Conservation (phyloP, 2,797 vertebrate species). For the Hemitrygon akajei region DNA sequence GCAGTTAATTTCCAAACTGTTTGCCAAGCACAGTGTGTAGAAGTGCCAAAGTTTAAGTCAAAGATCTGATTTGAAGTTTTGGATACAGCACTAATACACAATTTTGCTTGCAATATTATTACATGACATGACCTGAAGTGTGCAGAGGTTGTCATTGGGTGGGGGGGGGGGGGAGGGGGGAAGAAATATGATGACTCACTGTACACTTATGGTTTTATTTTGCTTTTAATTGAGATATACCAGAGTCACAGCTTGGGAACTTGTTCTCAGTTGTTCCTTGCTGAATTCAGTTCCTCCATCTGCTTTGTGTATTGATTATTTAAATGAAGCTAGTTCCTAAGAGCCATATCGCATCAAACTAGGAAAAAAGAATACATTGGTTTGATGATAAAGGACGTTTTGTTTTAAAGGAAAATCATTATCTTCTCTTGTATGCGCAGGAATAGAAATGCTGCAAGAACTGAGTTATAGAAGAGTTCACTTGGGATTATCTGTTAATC, state of each 20-base stretch:
- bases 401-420: neutral
- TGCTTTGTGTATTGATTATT: too few relatives aligned
- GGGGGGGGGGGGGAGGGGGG: too few relatives aligned
- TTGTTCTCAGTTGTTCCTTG: neutral
- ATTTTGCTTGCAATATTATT: neutral
- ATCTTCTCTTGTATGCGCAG: neutral
- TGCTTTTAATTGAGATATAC: neutral
- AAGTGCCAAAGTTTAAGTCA: too few relatives aligned
- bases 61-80: neutral
- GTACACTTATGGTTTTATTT: neutral
- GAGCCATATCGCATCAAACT: neutral
- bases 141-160: neutral
- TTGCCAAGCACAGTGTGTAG: neutral
- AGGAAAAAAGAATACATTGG: too few relatives aligned
- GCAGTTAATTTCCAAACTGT: neutral
- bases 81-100: neutral
- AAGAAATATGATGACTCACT: neutral
- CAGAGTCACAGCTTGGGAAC: neutral
- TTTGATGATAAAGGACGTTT: neutral
- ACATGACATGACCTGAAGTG: neutral
- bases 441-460: constrained; percentile 13
- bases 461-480: constrained; percentile 21
- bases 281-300: neutral
- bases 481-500: neutral
- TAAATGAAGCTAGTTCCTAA: neutral